Conservation (phyloP, 1,140 invertebrate species). For the Berghia stephanieae region DNA sequence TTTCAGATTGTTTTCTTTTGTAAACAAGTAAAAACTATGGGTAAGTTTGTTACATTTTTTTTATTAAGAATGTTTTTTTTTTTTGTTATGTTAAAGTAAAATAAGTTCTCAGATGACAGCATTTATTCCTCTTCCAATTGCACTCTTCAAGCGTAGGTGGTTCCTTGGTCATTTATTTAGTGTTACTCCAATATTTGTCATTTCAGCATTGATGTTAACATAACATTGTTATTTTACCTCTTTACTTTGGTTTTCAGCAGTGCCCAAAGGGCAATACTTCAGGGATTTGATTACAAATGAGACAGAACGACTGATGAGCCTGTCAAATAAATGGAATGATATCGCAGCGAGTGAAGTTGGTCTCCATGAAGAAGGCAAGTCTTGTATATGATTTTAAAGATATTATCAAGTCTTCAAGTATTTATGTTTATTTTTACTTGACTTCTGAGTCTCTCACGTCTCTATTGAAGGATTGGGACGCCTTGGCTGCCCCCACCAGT, state of each 20-base stretch:
- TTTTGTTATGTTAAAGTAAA: too few species aligned
- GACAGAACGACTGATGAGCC: conserved; percentile 42
- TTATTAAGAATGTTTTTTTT: too few species aligned
- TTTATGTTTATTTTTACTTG: not conserved
- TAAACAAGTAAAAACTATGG: too few species aligned
- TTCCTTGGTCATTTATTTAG: not conserved
- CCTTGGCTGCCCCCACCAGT: too few species aligned
- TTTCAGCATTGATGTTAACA: not conserved
- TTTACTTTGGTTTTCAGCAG: not conserved
- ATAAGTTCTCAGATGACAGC: too few species aligned
- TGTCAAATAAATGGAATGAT: conserved; percentile 49
- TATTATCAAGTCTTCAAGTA: too few species aligned
- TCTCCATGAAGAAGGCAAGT: conserved; percentile 57
- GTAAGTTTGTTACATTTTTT: too few species aligned
- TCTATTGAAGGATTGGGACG: too few species aligned
- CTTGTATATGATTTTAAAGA: not conserved
- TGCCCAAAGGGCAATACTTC: conserved; percentile 54
- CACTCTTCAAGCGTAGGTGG: not conserved
- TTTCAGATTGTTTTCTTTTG: too few species aligned
- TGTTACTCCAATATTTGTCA: not conserved
- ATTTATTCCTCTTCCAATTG: too few species aligned
- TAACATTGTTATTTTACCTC: not conserved
- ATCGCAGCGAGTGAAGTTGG: conserved; percentile 32
- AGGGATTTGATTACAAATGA: conserved; percentile 47
- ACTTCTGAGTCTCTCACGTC: not conserved